These are phyloP conservation scores for Lutraria lutraria DNA, from an alignment of 2,888 invertebrate species.

Conservation along the genomic window DNA sequence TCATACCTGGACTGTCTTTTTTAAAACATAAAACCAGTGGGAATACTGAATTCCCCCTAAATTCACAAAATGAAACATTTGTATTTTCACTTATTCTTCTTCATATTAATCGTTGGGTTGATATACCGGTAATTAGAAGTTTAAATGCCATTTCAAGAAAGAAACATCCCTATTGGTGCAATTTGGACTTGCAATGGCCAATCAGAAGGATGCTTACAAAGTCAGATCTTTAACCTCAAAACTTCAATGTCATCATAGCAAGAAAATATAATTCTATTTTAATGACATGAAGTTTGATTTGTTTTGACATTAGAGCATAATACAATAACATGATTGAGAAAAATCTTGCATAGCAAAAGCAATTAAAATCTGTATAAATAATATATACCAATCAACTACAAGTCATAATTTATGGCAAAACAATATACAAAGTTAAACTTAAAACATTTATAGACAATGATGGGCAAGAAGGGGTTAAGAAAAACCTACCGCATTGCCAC, in stretches of 20 bases:
- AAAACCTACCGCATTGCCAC: slow-evolving; percentile 74
- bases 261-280: neutral
- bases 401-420: neutral
- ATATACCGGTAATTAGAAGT: no score
- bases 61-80: neutral
- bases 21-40: slow-evolving; percentile 24
- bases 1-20: neutral
- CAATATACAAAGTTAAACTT: neutral
- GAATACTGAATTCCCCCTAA: slow-evolving; percentile 10
- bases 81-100: neutral
- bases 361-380: neutral
- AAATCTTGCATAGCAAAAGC: neutral
- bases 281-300: neutral
- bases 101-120: neutral
- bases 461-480: neutral
- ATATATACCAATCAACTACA: neutral
- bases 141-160: no score
- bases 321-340: neutral
- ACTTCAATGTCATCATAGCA: neutral
- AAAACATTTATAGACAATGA: neutral
- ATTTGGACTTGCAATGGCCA: no score
- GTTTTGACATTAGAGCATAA: neutral
- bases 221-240: neutral
- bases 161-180: no score
- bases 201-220: no score